These are phyloP conservation scores for Chrysaora quinquecirrha DNA, from an alignment of 30 jellyfish, hydroid and myxozoan species.

Conservation along the genomic window DNA sequence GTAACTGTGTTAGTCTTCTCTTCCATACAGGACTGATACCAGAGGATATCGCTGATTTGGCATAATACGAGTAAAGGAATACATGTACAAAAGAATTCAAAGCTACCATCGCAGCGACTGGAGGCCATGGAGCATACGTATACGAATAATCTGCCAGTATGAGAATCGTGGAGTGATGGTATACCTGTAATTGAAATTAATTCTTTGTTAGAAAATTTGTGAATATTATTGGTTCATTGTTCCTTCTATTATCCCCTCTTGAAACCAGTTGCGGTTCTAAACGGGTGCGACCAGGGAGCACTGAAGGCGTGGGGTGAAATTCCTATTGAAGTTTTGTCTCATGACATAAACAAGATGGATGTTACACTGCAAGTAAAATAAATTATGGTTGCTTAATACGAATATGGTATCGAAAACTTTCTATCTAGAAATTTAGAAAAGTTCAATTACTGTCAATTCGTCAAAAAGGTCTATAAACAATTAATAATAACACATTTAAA, in stretches of 20 bases:
- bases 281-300: no score
- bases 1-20: constrained; percentile 79
- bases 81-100: constrained; percentile 88
- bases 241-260: not conserved
- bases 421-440: no score
- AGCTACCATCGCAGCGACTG: constrained; percentile 76
- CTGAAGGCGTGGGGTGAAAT: not conserved
- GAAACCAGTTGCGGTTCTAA: not conserved
- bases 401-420: no score
- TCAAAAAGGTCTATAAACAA: no score
- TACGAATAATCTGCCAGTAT: constrained; percentile 82
- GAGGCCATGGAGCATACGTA: constrained; percentile 76
- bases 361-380: not conserved
- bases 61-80: constrained; percentile 78
- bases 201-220: not conserved
- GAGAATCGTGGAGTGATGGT: constrained; percentile 83
- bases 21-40: constrained; percentile 62
- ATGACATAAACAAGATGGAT: not conserved
- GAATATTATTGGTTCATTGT: no score
- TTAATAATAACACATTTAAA: no score
- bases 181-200: constrained; percentile 52
- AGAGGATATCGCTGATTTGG: constrained; percentile 54
- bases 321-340: not conserved
- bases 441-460: no score
- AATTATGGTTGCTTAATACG: no score